Base-by-base conservation (phyloP, 2,113 vertebrate genomes). In the Nyctibius bracteatus region DNA sequence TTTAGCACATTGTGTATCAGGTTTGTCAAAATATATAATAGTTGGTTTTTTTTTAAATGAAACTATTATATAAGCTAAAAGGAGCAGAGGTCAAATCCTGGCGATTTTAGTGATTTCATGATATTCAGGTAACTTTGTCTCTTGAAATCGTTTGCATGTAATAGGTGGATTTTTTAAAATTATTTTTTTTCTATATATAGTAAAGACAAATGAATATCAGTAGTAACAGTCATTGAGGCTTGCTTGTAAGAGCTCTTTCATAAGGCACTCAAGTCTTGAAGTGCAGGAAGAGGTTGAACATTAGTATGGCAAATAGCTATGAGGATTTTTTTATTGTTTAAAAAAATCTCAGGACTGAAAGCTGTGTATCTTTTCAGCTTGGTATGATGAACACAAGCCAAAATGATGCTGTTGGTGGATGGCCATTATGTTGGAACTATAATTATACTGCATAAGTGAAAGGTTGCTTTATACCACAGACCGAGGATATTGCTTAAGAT, bases 361-460 rank as follows among this genome's bases (percentile, higher is more conserved):
- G 35, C 16, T 43, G 3, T 86, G 41, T 91, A 33, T 68, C 70
- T 82, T 92, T 54, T 94, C 83, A 95, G 19, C 30, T 82, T 67
- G 18, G 12, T 91, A 31, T 91, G 61, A 71, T 95, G 88, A 86
- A 67, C 75, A 81, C 59, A 86, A 96, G 44, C 20, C 37, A 78
- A 94, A 96, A 92, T 88, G 24, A 82, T 39, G 8, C 2, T 83
- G 63, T 95, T 97, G 70, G 52, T 90, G 61, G 89, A 68, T 3
- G 16, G 33, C 6, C 7, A 51, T 97, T 95, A 90, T 84, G 67
- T 86, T 87, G 57, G 27, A 96, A 85, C 41, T 93, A 43, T 80
- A 96, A 88, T 95, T 90, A 24, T 81, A 73, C 81, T 85, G 20
- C 16, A 2, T 80, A 78, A 96, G 68, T 80, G 7, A 44, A 84